Base-by-base conservation (phyloP, 2,888 invertebrate species). In the Margaritifera margaritifera region DNA sequence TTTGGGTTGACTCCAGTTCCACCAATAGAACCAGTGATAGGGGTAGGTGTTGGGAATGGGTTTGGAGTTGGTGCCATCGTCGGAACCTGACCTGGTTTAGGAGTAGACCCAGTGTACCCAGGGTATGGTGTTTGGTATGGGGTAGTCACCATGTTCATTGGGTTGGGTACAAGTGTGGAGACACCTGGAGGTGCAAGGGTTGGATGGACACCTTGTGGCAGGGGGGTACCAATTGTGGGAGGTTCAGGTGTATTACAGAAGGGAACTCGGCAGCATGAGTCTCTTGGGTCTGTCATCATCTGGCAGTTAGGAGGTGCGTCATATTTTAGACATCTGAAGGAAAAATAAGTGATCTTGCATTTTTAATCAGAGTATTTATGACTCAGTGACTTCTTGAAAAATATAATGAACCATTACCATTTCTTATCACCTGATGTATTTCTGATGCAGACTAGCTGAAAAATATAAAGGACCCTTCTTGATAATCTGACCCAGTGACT, bases 201-300 rank as follows among this genome's bases (percentile, higher is more conserved):
- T 57, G 64, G 69, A 42, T 58, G 68, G 55, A 56, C 58, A 65
- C 51, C 31, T 15, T 55, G 64, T 52, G 77, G 4, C 59, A 18
- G 25, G 56, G 22, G 15, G 66, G 63, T 75, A 58, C 60, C 64
- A 19, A 71, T 64, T 65, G 74, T 69, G 19, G 67, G 65, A 42
- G 68, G 70, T 6, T 68, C 68, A 8, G 70, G 73, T 8, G 62
- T 60, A 24, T 62, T 62, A 62, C 80, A 80, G 31, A 69, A 69
- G 42, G 80, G 80, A n/a, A 76, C 69, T 60, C 76, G 73, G 56
- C 80, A 80, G 64, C 80, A 80, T 3, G 78, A 57, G 53, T 80
- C 80, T 61, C 77, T 62, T 15, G 80, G 80, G 56, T 78, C 78
- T 18, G 78, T 78, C 20, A 74, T 76, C 65, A 78, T 62, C 31